Evolutionary conservation across 2,797 vertebrate genomes (phyloP), one percentile per base, ranked within the genome.

Genomic region (Bryconaethiops microstoma): DNA sequence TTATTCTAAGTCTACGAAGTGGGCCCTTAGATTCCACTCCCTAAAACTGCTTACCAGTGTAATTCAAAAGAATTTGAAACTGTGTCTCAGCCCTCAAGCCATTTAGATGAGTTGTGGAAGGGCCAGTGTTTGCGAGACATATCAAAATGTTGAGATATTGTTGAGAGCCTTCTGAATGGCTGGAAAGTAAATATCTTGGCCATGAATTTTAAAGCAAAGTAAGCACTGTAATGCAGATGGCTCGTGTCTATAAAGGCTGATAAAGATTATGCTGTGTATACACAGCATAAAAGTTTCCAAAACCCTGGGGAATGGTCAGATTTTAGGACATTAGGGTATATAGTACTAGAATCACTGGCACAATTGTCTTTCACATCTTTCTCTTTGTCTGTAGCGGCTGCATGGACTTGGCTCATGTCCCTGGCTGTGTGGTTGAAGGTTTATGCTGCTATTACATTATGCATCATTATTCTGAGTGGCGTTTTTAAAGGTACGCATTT

Each of bases 81-180:
- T 60, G 25, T 48, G 19, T 74, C 75, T 78, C 52, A 29, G 72
- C 77, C 79, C 88, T 48, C 90, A 77, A 87, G 87, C 90, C 89
- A 88, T 80, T 79, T 74, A 80, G 7, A 67, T 64, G 80, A 74
- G 79, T 68, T 68, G 48, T 48, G 59, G 9, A 52, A 40, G 42
- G 14, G 42, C 6, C 19, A 29, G 25, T 39, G 69, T 77, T 39
- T 77, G 35, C 69, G 14, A 60, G 76, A 69, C 62, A 68, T 50
- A 29, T 54, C 67, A 29, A 35, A 35, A 48, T 13, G 45, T 39
- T 68, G 29, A 40, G 69, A 29, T 17, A 74, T 57, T 21, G 10
- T 52, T 70, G 52, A 72, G 69, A 55, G 50, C 29, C 50, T 72
- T 72, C 52, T 10, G 50, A 17, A 72, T 12, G 69, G 48, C 68